These are phyloP conservation scores for Amphipyra tragopoginis DNA, from an alignment of 2,888 invertebrate species.

Conservation along the genomic window DNA sequence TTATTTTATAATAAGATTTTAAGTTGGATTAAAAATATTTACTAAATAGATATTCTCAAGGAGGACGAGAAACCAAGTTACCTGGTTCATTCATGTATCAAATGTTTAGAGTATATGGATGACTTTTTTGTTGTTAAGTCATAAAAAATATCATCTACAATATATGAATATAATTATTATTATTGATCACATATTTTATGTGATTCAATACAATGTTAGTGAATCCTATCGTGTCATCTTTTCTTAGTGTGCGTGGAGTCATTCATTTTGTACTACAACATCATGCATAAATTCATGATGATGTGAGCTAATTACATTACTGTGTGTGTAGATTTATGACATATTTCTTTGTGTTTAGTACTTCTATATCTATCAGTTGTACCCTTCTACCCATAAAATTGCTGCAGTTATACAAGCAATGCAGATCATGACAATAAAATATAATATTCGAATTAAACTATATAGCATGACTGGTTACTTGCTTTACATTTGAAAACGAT, in stretches of 20 bases:
- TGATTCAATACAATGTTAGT: too few species aligned
- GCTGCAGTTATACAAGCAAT: neutral
- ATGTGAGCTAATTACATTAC: slow-evolving; percentile 12
- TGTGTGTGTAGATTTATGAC: slow-evolving; percentile 24
- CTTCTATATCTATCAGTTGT: neutral
- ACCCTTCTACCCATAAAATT: neutral
- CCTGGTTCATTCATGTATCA: neutral
- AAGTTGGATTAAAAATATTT: neutral
- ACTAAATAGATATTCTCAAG: neutral
- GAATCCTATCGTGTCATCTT: neutral
- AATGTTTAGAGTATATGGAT: too few species aligned
- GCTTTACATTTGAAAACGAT: too few species aligned
- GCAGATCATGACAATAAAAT: slow-evolving; percentile 11
- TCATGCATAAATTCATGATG: slow-evolving; percentile 1
- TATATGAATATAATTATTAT: too few species aligned
- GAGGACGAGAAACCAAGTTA: neutral
- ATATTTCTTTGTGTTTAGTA: neutral
- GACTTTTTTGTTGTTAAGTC: too few species aligned
- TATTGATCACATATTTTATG: too few species aligned
- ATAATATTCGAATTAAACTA: neutral
- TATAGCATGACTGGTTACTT: too few species aligned
- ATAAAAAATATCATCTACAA: too few species aligned
- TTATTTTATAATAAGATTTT: neutral
- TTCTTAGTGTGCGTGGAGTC: slow-evolving; percentile 6
- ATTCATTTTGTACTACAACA: slow-evolving; percentile 14